phyloP scores from a whole-genome alignment of 2,113 vertebrate species.

The Nyctereutes procyonoides region DNA sequence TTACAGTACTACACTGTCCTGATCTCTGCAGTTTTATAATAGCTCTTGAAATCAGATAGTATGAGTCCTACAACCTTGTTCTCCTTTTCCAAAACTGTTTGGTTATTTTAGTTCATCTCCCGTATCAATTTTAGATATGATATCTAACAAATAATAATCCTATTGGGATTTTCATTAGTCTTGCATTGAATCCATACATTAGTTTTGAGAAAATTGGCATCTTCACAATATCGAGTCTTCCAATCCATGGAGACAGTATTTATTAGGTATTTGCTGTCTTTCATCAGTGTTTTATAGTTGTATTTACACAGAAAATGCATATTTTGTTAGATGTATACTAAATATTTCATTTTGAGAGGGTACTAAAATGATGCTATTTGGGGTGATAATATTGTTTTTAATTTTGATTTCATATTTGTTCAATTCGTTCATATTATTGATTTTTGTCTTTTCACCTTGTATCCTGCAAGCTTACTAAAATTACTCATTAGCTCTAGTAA shows the following conservation, averaged over 20 bases:
- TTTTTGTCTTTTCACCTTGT: background rate
- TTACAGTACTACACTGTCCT: background rate
- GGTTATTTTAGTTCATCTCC: slow-evolving; percentile 28
- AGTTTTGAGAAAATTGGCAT: background rate
- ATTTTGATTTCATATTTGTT: slow-evolving; percentile 18
- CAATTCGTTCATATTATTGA: background rate
- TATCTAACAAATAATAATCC: background rate
- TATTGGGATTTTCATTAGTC: background rate
- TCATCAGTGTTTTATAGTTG: background rate
- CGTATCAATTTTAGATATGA: background rate
- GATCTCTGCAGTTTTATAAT: background rate
- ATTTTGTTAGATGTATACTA: background rate
- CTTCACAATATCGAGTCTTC: background rate
- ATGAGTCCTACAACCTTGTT: background rate
- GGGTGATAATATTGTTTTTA: background rate
- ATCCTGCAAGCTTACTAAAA: slow-evolving; percentile 32
- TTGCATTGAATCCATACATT: background rate
- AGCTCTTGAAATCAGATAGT: background rate
- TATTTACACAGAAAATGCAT: background rate
- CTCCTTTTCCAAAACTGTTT: background rate
- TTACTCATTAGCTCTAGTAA: slow-evolving; percentile 29
- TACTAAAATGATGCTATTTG: background rate
- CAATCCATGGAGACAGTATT: background rate
- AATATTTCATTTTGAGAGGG: background rate
- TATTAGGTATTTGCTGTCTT: background rate